Evolutionary conservation across 1,140 invertebrate genomes (phyloP).

Genomic region (Diprion similis): DNA sequence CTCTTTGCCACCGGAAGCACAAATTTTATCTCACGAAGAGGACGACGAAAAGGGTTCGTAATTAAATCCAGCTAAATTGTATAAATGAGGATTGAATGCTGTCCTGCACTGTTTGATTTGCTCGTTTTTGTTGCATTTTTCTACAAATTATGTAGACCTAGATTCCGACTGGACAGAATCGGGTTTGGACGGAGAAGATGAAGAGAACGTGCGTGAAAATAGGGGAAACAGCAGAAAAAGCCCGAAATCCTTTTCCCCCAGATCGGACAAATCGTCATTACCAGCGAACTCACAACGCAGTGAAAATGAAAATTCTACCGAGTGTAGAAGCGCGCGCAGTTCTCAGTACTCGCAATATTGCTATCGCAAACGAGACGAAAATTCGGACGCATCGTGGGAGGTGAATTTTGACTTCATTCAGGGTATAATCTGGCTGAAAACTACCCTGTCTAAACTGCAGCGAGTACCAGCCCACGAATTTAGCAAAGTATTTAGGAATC

Average conservation of each 20-base stretch:
- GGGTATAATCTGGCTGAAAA: slow-evolving; percentile 5
- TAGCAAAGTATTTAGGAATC: not conserved
- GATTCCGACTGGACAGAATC: not conserved
- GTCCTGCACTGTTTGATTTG: too few relatives aligned
- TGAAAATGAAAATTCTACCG: not conserved
- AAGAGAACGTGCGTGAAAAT: not conserved
- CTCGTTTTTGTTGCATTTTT: too few relatives aligned
- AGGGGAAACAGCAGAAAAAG: too few relatives aligned
- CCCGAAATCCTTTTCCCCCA: too few relatives aligned
- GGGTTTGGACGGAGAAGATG: not conserved
- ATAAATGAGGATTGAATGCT: too few relatives aligned
- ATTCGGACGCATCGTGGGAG: not conserved
- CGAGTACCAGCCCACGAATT: not conserved
- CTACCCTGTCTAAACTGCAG: slow-evolving; percentile 3
- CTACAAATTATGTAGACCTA: not conserved
- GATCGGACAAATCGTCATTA: too few relatives aligned
- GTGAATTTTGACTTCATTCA: slow-evolving; percentile 9
- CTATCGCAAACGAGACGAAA: not conserved
- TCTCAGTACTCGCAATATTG: not conserved
- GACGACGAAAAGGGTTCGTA: not conserved
- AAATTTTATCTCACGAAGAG: not conserved
- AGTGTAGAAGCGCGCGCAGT: too few relatives aligned
- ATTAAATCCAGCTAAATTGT: too few relatives aligned
- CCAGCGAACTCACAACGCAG: too few relatives aligned
- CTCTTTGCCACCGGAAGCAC: slow-evolving; percentile 3